These are phyloP conservation scores for Microcebus griseorufus DNA, from an alignment of 2,113 vertebrate species.

Conservation along the genomic window DNA sequence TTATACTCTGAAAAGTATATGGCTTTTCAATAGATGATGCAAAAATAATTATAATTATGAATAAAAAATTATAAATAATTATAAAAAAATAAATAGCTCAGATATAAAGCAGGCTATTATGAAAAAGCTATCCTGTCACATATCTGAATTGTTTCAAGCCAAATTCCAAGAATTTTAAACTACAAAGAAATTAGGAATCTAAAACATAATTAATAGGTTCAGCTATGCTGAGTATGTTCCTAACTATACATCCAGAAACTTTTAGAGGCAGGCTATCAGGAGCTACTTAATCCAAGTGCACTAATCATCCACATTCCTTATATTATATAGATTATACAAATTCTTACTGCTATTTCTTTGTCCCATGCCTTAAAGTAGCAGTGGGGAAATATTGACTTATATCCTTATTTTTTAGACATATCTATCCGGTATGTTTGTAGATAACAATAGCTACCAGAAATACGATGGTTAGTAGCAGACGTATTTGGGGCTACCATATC, in stretches of 20 bases:
- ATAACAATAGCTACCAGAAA: background rate
- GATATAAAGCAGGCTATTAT: background rate
- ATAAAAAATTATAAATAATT: background rate
- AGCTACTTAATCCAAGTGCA: background rate
- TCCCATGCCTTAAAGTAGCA: background rate
- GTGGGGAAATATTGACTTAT: background rate
- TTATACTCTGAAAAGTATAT: background rate
- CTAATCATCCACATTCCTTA: background rate
- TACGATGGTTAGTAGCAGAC: background rate
- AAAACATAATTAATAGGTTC: background rate
- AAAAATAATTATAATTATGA: background rate
- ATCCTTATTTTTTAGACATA: slow-evolving; percentile 3
- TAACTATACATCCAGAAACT: background rate
- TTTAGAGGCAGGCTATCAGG: background rate
- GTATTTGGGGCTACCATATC: background rate
- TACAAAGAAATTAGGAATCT: background rate
- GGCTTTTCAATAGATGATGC: background rate
- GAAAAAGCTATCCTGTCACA: slow-evolving; percentile 15
- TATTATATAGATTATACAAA: background rate
- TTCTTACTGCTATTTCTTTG: background rate
- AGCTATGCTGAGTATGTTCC: background rate
- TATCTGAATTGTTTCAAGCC: background rate
- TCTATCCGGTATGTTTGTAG: background rate
- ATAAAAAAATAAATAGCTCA: background rate
- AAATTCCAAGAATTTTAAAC: slow-evolving; percentile 24